These are phyloP conservation scores for Ephydatia muelleri DNA, from an alignment of 37 sponge, comb jelly and placozoan species.

Conservation along the genomic window DNA sequence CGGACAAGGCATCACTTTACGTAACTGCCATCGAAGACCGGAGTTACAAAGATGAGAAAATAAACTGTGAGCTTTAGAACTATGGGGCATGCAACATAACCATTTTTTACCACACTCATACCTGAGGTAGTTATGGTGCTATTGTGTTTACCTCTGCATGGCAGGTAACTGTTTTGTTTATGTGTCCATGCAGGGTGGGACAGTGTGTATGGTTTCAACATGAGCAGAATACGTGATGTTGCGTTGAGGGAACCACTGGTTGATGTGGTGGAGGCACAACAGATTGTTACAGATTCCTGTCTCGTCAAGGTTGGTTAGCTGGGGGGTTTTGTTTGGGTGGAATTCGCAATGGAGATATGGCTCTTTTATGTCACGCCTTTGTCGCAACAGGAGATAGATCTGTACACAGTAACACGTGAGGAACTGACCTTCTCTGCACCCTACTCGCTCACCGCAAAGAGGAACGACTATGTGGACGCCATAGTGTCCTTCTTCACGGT, in stretches of 20 bases:
- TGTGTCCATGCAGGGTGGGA: constrained; percentile 92
- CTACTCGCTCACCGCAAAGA: constrained; percentile 67
- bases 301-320: constrained; percentile 68
- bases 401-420: constrained; percentile 83
- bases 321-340: not conserved
- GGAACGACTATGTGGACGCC: constrained; percentile 97
- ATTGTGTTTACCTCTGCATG: no score
- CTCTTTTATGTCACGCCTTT: constrained; percentile 4
- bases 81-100: no score
- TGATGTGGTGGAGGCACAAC: constrained; percentile 91
- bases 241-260: constrained; percentile 96
- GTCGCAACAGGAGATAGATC: constrained; percentile 91
- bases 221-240: constrained; percentile 86
- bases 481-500: constrained; percentile 93
- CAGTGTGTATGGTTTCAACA: constrained; percentile 98
- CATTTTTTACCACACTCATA: no score
- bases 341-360: not conserved
- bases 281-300: constrained; percentile 68
- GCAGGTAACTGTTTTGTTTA: no score
- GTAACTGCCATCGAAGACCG: constrained; percentile 95
- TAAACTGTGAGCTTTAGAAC: constrained; percentile 81
- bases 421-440: constrained; percentile 85
- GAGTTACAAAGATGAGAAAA: constrained; percentile 98
- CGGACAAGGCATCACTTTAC: constrained; percentile 89
- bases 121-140: no score